Base-by-base conservation (phyloP, 2,888 invertebrate species). In the Odontothrips loti region DNA sequence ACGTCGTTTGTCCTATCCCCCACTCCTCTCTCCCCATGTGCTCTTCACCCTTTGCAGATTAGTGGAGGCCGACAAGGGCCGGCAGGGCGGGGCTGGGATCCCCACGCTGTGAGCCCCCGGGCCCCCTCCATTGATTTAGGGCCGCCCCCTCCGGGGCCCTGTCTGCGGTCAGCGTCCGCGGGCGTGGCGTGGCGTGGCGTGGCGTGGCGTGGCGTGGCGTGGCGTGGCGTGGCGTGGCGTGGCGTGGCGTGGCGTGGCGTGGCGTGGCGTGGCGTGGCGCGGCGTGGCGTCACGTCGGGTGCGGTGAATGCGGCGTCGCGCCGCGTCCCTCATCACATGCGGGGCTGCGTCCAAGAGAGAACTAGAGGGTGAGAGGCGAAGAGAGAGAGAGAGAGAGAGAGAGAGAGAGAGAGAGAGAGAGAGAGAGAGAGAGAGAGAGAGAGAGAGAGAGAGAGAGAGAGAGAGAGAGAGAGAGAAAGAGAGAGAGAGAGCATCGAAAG, bases 351-450 rank as follows among this genome's bases (percentile, higher is more conserved):
- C 34, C 34, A 6, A 11, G 58, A 58, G 58, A 58, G 58, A 58
- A 15, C 6, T 11, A 15, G 58, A 58, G 58, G 15, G 58, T 15
- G 17, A 11, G 58, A 58, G 58, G 6, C 15, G 6, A 15, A 15
- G 58, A 15, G 58, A 15, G 58, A 11, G 58, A 58, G 58, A 58
- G 58, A 58, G 58, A 15, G 58, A 15, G 58, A 58, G 58, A 58
- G 58, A 58, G 17, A 11, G 58, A 58, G 58, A 15, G 58, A 15
- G 58, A 15, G 58, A 15, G 58, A 15, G 58, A 15, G 58, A 15
- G 58, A 15, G 58, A 58, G 58, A 58, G 58, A 15, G 58, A 58
- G 58, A 58, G 58, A 58, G 58, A 58, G 58, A 58, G 58, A 58
- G 58, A 58, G 58, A 58, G 58, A 58, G 58, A 15, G 58, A 15